Evolutionary conservation across 2,113 vertebrate species (phyloP).

Genomic region (Deroptyus accipitrinus): DNA sequence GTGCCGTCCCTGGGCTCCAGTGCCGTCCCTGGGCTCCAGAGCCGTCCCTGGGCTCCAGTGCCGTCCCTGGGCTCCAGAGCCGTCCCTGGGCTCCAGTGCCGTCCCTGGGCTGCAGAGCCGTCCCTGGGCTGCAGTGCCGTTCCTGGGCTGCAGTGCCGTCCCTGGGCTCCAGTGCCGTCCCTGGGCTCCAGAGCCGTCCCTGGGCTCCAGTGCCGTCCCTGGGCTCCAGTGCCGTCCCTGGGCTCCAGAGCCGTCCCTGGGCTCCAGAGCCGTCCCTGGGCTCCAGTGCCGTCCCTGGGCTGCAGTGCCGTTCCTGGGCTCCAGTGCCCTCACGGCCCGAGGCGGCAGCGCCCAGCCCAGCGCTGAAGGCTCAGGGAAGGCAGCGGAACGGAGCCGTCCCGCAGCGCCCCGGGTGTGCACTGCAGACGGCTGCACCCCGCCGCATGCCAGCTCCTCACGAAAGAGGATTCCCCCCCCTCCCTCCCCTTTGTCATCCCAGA

Average conservation of each 20-base stretch:
- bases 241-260: rapidly evolving
- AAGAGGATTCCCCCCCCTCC: rapidly evolving
- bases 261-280: no score
- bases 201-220: rapidly evolving
- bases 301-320: no score
- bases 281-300: no score
- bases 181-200: rapidly evolving
- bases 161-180: no score
- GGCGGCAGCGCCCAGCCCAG: neutral
- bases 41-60: rapidly evolving
- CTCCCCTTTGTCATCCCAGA: neutral
- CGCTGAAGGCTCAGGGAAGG: neutral
- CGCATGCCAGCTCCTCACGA: neutral
- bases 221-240: no score
- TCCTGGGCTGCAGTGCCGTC: no score
- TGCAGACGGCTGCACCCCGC: rapidly evolving
- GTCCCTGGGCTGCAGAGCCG: rapidly evolving
- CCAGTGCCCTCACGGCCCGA: neutral
- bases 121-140: rapidly evolving
- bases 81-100: no score
- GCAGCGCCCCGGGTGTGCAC: rapidly evolving
- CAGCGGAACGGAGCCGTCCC: neutral
- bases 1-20: no score
- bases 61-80: no score
- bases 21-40: rapidly evolving